phyloP scores from a whole-genome alignment of 2,888 invertebrate species.

The Prosapia bicincta region DNA sequence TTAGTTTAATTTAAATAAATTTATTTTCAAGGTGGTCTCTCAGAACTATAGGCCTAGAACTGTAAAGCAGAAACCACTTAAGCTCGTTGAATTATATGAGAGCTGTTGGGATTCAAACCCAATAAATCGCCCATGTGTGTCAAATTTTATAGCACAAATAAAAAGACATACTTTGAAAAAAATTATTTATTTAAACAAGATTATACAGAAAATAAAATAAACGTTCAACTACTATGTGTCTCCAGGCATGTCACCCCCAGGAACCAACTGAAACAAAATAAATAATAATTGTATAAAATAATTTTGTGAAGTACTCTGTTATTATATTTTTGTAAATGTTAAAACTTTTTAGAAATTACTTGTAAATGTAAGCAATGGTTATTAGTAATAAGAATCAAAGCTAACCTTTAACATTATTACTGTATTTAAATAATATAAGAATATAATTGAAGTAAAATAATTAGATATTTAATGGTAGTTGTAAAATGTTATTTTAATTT shows the following conservation, averaged over 20 bases:
- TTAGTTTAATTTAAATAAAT: constrained; percentile 17
- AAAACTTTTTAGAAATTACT: too few relatives aligned
- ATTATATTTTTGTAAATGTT: too few relatives aligned
- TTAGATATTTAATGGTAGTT: too few relatives aligned
- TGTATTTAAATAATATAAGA: too few relatives aligned
- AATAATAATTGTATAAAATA: constrained; percentile 15
- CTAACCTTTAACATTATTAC: too few relatives aligned
- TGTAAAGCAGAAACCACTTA: constrained; percentile 4
- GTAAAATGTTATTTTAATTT: too few relatives aligned
- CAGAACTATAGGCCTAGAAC: constrained; percentile 30
- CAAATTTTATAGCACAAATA: constrained; percentile 2
- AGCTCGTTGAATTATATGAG: constrained; percentile 19
- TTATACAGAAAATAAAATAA: constrained; percentile 8
- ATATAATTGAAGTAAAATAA: too few relatives aligned
- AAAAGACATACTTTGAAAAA: constrained; percentile 10
- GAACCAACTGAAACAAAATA: constrained; percentile 62
- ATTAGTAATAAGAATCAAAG: too few relatives aligned
- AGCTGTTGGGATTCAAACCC: constrained; percentile 26
- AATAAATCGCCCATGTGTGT: constrained; percentile 17
- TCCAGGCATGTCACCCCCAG: constrained; percentile 71
- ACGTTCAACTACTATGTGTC: constrained; percentile 25
- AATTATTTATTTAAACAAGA: constrained; percentile 15
- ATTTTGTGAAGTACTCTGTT: too few relatives aligned
- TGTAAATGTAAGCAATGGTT: too few relatives aligned
- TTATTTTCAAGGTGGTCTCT: constrained; percentile 33